These are phyloP conservation scores for Drosophila nebulosa DNA, from an alignment of 1,140 invertebrate genomes.

Conservation along the genomic window DNA sequence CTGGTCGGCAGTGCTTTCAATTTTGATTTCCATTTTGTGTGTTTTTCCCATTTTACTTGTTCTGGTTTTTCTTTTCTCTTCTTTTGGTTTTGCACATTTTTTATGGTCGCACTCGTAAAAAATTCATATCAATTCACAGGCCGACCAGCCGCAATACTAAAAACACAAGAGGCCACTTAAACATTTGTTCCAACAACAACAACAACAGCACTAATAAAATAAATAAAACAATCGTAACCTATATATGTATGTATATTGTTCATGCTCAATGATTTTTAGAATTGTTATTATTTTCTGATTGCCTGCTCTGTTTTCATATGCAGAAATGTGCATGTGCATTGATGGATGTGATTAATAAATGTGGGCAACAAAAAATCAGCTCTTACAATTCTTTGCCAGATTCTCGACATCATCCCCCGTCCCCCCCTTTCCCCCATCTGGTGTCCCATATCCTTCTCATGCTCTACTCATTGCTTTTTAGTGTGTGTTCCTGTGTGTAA, in stretches of 20 bases:
- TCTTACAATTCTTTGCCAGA: constrained; percentile 13
- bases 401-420: too few relatives aligned
- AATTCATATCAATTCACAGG: constrained; percentile 51
- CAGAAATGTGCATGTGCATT: constrained; percentile 19
- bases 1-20: constrained; percentile 26
- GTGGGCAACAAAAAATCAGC: constrained; percentile 15
- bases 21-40: constrained; percentile 48
- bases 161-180: constrained; percentile 26
- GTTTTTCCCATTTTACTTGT: constrained; percentile 6
- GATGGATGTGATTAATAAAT: not conserved
- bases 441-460: too few relatives aligned
- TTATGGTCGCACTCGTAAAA: constrained; percentile 21
- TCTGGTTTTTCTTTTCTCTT: constrained; percentile 2
- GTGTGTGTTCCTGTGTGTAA: constrained; percentile 16
- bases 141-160: constrained; percentile 35
- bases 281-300: not conserved
- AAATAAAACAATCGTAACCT: not conserved
- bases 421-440: too few relatives aligned
- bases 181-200: constrained; percentile 1
- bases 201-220: not conserved
- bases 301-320: not conserved
- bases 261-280: not conserved
- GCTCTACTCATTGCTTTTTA: not conserved
- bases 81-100: not conserved
- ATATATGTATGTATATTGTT: not conserved